A percentile compares a stretch with the other conserved stretches of the same genome.
Evolutionary conservation across 2,797 vertebrate genomes (phyloP).

Genomic region (Chanos chanos): DNA sequence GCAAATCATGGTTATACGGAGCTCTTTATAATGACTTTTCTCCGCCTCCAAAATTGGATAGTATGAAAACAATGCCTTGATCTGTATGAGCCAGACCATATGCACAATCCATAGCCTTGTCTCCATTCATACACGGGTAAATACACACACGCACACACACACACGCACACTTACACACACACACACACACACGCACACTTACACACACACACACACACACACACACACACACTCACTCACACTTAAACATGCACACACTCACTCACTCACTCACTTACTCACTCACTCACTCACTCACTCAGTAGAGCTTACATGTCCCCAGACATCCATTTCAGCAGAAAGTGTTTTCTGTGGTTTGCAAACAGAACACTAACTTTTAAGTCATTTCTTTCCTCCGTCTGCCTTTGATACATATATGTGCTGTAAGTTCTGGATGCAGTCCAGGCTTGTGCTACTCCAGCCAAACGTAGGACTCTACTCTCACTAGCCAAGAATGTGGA

Average conservation of each 20-base stretch:
- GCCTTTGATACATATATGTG: slow-evolving; percentile 49
- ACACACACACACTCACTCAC: background rate
- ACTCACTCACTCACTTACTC: slow-evolving; percentile 2
- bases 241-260: background rate
- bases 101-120: background rate
- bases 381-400: slow-evolving; percentile 47
- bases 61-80: slow-evolving; percentile 22
- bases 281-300: background rate
- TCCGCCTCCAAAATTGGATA: slow-evolving; percentile 2
- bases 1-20: slow-evolving; percentile 3
- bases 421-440: slow-evolving; percentile 59
- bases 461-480: slow-evolving; percentile 53
- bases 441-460: slow-evolving; percentile 65
- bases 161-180: background rate
- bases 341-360: slow-evolving; percentile 56
- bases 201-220: too few species aligned
- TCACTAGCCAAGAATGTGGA: slow-evolving; percentile 66
- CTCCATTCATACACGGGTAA: slow-evolving; percentile 6
- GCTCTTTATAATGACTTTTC: background rate
- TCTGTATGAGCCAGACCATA: background rate
- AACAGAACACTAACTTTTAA: slow-evolving; percentile 68
- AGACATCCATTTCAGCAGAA: slow-evolving; percentile 50
- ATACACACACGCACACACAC: too few species aligned
- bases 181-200: too few species aligned
- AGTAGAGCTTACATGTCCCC: slow-evolving; percentile 46